phyloP scores from a whole-genome alignment of 2,888 invertebrate genomes.

The Stomorhina lunata region DNA sequence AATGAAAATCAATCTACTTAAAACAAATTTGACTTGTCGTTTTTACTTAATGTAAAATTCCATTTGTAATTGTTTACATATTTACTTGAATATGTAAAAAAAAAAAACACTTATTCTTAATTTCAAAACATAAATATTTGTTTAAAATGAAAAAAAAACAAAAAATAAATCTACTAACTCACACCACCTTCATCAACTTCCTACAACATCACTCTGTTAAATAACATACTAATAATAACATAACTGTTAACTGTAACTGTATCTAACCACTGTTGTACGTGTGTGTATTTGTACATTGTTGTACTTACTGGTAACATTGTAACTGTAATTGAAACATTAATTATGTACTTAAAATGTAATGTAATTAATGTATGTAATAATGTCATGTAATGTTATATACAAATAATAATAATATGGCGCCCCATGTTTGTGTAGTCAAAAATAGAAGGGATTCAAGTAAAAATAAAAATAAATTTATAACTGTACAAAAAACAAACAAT shows the following conservation, averaged over 20 bases:
- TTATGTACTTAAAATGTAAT: conserved; percentile 14
- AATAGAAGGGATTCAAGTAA: conserved; percentile 50
- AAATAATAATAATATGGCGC: conserved; percentile 54
- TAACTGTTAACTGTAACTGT: background rate
- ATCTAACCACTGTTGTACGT: background rate
- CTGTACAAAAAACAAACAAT: conserved; percentile 71
- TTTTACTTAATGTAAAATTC: background rate
- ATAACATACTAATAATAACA: too few species aligned
- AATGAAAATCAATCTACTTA: conserved; percentile 36
- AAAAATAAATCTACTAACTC: background rate
- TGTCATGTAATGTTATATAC: too few species aligned
- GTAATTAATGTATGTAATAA: conserved; percentile 3
- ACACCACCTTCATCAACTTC: too few species aligned
- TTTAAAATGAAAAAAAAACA: background rate
- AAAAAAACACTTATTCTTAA: background rate
- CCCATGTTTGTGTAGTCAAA: conserved; percentile 54
- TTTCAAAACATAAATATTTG: background rate
- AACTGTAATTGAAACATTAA: conserved; percentile 31
- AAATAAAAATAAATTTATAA: conserved; percentile 69
- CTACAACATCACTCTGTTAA: background rate
- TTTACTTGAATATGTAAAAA: background rate
- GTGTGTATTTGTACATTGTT: conserved; percentile 6
- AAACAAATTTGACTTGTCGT: too few species aligned
- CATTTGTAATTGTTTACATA: background rate
- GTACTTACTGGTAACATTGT: conserved; percentile 17